phyloP scores from a whole-genome alignment of 2,113 vertebrate genomes.

The Eolophus roseicapilla region DNA sequence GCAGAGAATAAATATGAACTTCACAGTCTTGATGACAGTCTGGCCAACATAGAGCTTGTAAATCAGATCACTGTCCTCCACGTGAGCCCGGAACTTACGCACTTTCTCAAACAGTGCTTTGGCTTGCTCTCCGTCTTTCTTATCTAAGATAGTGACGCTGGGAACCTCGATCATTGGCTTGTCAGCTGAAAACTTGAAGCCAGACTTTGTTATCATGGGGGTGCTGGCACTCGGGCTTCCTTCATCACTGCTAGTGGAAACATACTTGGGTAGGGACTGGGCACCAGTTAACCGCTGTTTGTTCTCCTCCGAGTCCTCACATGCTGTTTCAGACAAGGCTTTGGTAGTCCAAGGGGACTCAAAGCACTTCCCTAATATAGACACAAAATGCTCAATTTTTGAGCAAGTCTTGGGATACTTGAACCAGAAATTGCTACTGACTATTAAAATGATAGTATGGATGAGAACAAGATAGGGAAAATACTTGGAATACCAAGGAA shows the following conservation, averaged over 20 bases:
- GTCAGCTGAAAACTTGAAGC: slow-evolving; percentile 92
- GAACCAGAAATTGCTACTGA: slow-evolving; percentile 99
- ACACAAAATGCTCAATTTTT: slow-evolving; percentile 98
- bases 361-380: slow-evolving; percentile 96
- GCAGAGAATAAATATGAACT: slow-evolving; percentile 95
- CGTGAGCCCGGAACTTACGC: slow-evolving; percentile 92
- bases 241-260: slow-evolving; percentile 95
- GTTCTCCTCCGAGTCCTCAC: slow-evolving; percentile 96
- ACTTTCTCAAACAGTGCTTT: slow-evolving; percentile 99
- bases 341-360: slow-evolving; percentile 99
- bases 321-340: slow-evolving; percentile 94
- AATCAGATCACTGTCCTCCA: slow-evolving; percentile 97
- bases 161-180: slow-evolving; percentile 93
- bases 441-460: slow-evolving; percentile 97
- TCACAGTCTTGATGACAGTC: slow-evolving; percentile 95
- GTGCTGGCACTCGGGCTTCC: slow-evolving; percentile 92
- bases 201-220: slow-evolving; percentile 89
- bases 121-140: slow-evolving; percentile 97
- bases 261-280: slow-evolving; percentile 88
- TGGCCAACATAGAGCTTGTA: slow-evolving; percentile 96
- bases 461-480: slow-evolving; percentile 98
- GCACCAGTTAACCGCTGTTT: slow-evolving; percentile 91
- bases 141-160: slow-evolving; percentile 95
- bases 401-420: slow-evolving; percentile 99
- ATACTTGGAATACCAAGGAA: slow-evolving; percentile 99